These are phyloP conservation scores for Strigops habroptila DNA, from an alignment of 2,113 vertebrate species.

Conservation along the genomic window DNA sequence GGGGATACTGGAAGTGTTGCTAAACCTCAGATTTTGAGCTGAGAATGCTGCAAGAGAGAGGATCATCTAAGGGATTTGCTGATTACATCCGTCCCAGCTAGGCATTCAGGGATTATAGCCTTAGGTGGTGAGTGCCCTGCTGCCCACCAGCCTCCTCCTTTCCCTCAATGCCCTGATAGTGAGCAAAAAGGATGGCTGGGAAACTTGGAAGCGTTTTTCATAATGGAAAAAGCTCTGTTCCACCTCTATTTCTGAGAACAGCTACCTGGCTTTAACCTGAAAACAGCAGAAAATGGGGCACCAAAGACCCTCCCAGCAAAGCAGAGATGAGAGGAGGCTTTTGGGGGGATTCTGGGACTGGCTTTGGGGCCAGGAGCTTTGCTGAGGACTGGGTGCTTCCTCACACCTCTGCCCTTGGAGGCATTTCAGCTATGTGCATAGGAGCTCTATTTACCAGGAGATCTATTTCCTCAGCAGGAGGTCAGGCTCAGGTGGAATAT, in stretches of 20 bases:
- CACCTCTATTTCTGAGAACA: neutral
- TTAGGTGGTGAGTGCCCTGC: neutral
- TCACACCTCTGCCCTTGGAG: neutral
- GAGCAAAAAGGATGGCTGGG: neutral
- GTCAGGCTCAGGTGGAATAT: neutral
- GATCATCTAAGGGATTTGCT: neutral
- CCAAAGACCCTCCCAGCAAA: neutral
- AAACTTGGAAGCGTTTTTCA: neutral
- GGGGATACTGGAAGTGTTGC: neutral
- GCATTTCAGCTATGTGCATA: fast-evolving
- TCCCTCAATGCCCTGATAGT: fast-evolving
- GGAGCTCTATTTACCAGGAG: neutral
- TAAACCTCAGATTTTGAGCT: neutral
- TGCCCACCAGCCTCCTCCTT: neutral
- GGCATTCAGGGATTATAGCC: neutral
- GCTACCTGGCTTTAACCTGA: neutral
- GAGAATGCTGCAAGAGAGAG: neutral
- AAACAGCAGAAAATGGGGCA: neutral
- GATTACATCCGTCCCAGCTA: neutral
- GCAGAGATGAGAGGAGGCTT: neutral
- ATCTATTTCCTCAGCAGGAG: neutral
- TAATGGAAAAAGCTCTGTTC: neutral
- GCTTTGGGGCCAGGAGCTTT: neutral
- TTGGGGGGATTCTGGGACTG: neutral
- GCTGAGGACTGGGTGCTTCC: neutral